Percentiles rank a stretch among this genome's conserved stretches.
Evolutionary conservation across 2,113 vertebrate genomes (phyloP).

Genomic region (Rattus rattus): DNA sequence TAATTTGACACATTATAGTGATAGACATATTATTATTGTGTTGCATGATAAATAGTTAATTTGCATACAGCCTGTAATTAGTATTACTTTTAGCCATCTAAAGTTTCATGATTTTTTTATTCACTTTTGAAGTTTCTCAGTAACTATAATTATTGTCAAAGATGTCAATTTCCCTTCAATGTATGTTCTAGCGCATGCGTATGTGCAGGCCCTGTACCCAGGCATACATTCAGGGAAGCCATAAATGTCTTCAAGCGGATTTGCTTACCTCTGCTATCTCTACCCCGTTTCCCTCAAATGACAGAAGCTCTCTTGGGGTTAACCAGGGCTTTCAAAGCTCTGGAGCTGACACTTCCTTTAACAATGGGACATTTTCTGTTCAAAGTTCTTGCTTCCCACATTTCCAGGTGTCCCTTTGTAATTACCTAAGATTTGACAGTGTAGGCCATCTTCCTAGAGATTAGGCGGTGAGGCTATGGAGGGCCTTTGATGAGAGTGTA

Average conservation of each 20-base stretch:
- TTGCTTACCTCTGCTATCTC: neutral
- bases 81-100: slow-evolving; percentile 66
- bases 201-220: neutral
- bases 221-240: neutral
- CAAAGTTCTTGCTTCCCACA: neutral
- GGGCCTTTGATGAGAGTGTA: neutral
- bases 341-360: neutral
- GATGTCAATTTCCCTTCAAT: slow-evolving; percentile 41
- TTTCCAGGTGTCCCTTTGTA: neutral
- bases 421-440: neutral
- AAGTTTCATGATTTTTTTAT: slow-evolving; percentile 65
- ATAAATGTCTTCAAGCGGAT: neutral
- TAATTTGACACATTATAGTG: slow-evolving; percentile 70
- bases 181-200: neutral
- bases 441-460: neutral
- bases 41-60: slow-evolving; percentile 77
- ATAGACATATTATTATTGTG: slow-evolving; percentile 78
- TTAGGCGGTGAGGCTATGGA: neutral
- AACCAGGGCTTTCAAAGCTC: neutral
- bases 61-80: slow-evolving; percentile 76
- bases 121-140: slow-evolving; percentile 70
- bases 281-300: too few species aligned
- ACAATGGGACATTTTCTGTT: neutral
- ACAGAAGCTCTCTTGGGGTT: neutral
- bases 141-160: slow-evolving; percentile 71